A percentile compares a stretch with the other conserved stretches of the same genome.
phyloP scores from a whole-genome alignment of 2,797 vertebrate species.

The Emydoidea blandingii region DNA sequence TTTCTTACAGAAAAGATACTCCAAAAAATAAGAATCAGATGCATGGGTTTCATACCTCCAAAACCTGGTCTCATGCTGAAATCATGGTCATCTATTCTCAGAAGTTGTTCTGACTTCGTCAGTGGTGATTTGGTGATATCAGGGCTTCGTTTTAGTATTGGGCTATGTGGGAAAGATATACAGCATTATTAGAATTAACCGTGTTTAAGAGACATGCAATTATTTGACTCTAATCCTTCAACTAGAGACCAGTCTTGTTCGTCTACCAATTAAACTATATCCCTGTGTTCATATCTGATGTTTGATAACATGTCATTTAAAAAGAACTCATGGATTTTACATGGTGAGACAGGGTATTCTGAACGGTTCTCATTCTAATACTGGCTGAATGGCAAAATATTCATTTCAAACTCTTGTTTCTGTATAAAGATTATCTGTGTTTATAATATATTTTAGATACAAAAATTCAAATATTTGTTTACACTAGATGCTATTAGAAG shows the following conservation, averaged over 20 bases:
- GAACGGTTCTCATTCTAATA: neutral
- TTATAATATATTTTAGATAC: neutral
- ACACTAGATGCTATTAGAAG: neutral
- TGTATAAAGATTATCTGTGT: neutral
- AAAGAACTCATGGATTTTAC: neutral
- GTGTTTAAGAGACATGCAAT: accelerated
- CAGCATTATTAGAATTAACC: neutral
- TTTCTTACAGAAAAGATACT: neutral
- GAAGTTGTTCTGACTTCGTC: slow-evolving; percentile 96
- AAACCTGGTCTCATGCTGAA: slow-evolving; percentile 99
- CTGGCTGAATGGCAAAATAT: neutral
- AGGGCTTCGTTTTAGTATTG: slow-evolving; percentile 92
- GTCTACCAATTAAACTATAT: neutral
- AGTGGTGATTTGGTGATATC: slow-evolving; percentile 96
- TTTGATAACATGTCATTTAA: neutral
- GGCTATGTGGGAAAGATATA: slow-evolving; percentile 78
- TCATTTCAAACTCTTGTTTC: neutral
- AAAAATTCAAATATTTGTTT: neutral
- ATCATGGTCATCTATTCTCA: slow-evolving; percentile 97
- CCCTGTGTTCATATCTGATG: accelerated
- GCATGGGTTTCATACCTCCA: slow-evolving; percentile 85
- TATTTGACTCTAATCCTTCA: accelerated
- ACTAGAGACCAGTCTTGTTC: too few species aligned
- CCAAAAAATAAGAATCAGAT: neutral
- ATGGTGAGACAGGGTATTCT: neutral